Percentiles rank a stretch among this genome's conserved stretches.
Evolutionary conservation across 2,113 vertebrate genomes (phyloP).

Genomic region (Cyphomyrus plagiostoma): DNA sequence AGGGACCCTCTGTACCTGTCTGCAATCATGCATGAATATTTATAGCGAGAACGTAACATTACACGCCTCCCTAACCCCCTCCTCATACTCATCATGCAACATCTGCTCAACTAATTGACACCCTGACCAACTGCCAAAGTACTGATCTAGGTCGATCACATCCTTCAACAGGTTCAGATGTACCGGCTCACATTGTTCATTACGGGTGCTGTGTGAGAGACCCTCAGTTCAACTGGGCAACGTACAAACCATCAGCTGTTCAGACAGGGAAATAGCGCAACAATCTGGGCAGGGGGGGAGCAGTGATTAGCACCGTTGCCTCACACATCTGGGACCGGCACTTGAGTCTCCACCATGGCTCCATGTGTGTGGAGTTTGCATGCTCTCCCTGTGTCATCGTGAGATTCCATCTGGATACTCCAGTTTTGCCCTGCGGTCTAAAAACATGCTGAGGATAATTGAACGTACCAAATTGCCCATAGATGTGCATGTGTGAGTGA

Average conservation of each 20-base stretch:
- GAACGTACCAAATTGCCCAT: too few relatives aligned
- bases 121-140: background rate
- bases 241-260: background rate
- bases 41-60: constrained; percentile 1
- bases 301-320: background rate
- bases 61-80: background rate
- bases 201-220: background rate
- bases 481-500: too few relatives aligned
- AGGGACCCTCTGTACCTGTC: background rate
- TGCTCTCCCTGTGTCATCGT: too few relatives aligned
- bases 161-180: background rate
- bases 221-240: background rate
- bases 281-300: background rate
- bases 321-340: background rate
- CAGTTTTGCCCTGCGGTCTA: too few relatives aligned
- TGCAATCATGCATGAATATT: background rate
- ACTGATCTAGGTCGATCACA: background rate
- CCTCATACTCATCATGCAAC: background rate
- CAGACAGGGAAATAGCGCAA: background rate
- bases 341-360: background rate
- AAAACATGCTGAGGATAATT: too few relatives aligned
- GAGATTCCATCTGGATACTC: too few relatives aligned
- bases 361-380: too few relatives aligned
- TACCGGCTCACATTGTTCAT: background rate
- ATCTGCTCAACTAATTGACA: background rate